Evolutionary conservation across 2,797 vertebrate genomes (phyloP), one percentile per base, ranked within the genome.

Genomic region (Antrozous pallidus): DNA sequence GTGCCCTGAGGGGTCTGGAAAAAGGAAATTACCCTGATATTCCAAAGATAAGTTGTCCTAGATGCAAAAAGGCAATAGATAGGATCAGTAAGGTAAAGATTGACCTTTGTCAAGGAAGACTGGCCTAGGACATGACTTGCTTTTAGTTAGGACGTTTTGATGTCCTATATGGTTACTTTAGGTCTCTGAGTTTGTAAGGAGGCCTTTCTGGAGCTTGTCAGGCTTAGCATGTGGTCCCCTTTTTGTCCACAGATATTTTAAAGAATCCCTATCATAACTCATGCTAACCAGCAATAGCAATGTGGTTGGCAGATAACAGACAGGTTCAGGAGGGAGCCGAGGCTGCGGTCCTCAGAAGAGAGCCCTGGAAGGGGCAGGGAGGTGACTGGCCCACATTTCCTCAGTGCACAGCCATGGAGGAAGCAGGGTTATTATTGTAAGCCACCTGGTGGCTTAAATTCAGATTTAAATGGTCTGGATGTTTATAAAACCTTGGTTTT

Each of bases 401-500:
- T 69, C 5, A 10, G 16, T n/a, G 20, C 36, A 88, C 10, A 77
- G 4, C 26, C 38, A 14, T 1, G 10, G 36, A 91, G 40, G 51
- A 38, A 0, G 47, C 54, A 77, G 73, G 70, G 47, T 95, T 89
- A 93, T 94, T 85, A 88, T 22, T 67, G 12, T 80, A 83, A 93
- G 56, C 28, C 42, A 90, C 80, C 47, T 65, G 33, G 81, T 71
- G 17, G 36, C 73, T 93, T 74, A 85, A 83, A 96, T 95, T n/a
- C 75, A 87, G 89, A 91, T 84, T 95, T 86, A 95, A 93, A 70
- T 63, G 31, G 61, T 92, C 67, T 94, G 74, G n/a, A 58, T 94
- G 51, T 86, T 93, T 75, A 67, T 67, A 92, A 94, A 95, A 31
- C 36, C 36, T 58, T 82, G 42, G 22, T 86, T 97, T 96, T 92